Base-by-base conservation (phyloP, 1,140 invertebrate genomes). In the Grapholita molesta region DNA sequence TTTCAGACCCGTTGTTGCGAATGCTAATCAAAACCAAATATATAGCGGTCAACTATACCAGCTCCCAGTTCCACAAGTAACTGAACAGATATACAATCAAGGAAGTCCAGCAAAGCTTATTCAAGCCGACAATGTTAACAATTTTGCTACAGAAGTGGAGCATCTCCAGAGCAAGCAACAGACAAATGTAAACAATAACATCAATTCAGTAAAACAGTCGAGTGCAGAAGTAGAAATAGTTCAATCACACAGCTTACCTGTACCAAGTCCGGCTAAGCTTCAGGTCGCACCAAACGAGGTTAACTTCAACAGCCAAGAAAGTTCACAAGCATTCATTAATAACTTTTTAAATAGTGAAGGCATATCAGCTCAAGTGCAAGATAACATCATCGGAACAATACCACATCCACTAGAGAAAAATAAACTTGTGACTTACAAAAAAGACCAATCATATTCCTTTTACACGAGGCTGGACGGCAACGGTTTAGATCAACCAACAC, bases 41-140 rank as follows among this genome's bases (percentile, higher is more conserved):
- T 89, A 88, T 67, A 91, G 89, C 71, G 89, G 89, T 9, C 89
- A 91, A 74, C 67, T 91, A 52, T 91, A 91, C 64, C 80, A 89
- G 71, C 76, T 83, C 12, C 78, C 87, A 25, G 87, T 91, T 28
- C 87, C 87, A 57, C 82, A 85, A 35, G 87, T 91, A 4, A 89
- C 84, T 12, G 79, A 74, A 52, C 80, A 89, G 71, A 79, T 88
- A 68, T 88, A 87, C 70, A 91, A 91, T 66, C 68, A 71, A 38
- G 84, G 78, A 21, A 73, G 64, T 68, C 42, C 65, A 6, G 71
- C 52, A 1, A 73, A 76, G 30, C 9, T 74, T 11, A 64, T 75
- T 24, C 74, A 72, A 61, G 8, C 21, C 1, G 23, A 38, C 70
- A 67, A 53, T 30, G 25, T 66, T 1, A 72, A 33, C 66, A 76